Evolutionary conservation across 2,888 invertebrate genomes (phyloP).

Genomic region (Aelia acuminata): DNA sequence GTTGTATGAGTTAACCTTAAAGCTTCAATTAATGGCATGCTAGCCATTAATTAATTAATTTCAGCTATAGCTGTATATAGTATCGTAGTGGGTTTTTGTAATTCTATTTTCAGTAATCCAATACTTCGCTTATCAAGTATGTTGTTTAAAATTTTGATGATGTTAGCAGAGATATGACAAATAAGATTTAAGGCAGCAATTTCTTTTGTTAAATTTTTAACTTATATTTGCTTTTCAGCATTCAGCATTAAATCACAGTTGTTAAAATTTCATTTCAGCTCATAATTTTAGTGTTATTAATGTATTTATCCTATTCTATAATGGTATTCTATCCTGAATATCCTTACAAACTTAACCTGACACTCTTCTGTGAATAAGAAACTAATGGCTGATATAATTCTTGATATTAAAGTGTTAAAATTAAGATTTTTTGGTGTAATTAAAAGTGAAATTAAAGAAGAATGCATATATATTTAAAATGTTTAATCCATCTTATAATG

Average conservation of each 20-base stretch:
- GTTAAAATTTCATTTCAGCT: background rate
- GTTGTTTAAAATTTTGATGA: too few relatives aligned
- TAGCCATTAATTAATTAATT: too few relatives aligned
- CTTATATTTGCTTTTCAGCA: background rate
- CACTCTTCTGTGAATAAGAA: constrained; percentile 26
- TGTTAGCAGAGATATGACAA: too few relatives aligned
- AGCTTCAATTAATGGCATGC: too few relatives aligned
- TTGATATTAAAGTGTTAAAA: too few relatives aligned
- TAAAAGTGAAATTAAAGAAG: background rate
- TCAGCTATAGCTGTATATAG: too few relatives aligned
- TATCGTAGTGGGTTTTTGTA: too few relatives aligned
- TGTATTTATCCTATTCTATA: background rate
- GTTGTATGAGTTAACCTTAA: too few relatives aligned
- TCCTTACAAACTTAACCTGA: background rate
- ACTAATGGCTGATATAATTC: background rate
- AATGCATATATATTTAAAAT: constrained; percentile 43
- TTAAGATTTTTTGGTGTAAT: background rate
- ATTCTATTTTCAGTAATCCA: too few relatives aligned
- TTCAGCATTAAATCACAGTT: background rate
- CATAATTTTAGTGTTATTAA: background rate
- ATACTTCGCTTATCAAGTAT: too few relatives aligned
- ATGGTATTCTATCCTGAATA: background rate
- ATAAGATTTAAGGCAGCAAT: background rate
- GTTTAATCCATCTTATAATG: constrained; percentile 29
- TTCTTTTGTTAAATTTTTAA: background rate